Conservation (phyloP, 2,113 vertebrate species). For the Miniopterus natalensis region DNA sequence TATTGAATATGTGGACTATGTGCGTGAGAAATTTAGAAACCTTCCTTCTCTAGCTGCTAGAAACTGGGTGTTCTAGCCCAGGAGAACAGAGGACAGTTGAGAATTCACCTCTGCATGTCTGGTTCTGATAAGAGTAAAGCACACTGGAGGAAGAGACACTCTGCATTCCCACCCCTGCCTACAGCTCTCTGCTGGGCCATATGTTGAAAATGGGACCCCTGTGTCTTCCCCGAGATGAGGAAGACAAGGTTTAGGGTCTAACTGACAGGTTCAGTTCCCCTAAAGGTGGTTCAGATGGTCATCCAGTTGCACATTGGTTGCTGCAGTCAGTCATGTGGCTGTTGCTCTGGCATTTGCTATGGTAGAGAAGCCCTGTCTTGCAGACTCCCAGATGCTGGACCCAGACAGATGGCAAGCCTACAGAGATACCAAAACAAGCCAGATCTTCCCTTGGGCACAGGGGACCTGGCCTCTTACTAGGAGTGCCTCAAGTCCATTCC, state of each 20-base stretch:
- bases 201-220: neutral
- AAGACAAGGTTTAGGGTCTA: neutral
- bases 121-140: neutral
- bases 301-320: neutral
- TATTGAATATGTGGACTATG: no score
- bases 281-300: neutral
- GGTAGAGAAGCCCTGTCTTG: neutral
- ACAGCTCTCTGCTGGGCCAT: neutral
- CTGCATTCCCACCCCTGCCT: neutral
- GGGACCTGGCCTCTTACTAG: neutral
- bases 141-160: neutral
- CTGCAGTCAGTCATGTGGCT: neutral
- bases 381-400: neutral
- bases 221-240: neutral
- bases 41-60: neutral
- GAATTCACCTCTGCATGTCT: neutral
- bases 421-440: neutral
- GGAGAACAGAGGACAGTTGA: neutral
- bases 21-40: neutral
- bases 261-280: neutral
- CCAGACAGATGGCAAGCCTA: neutral
- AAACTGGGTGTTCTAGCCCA: neutral
- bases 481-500: rapidly evolving
- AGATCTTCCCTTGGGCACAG: neutral
- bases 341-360: neutral